These are phyloP conservation scores for Ciconia boyciana DNA, from an alignment of 2,113 vertebrate species.

Conservation along the genomic window DNA sequence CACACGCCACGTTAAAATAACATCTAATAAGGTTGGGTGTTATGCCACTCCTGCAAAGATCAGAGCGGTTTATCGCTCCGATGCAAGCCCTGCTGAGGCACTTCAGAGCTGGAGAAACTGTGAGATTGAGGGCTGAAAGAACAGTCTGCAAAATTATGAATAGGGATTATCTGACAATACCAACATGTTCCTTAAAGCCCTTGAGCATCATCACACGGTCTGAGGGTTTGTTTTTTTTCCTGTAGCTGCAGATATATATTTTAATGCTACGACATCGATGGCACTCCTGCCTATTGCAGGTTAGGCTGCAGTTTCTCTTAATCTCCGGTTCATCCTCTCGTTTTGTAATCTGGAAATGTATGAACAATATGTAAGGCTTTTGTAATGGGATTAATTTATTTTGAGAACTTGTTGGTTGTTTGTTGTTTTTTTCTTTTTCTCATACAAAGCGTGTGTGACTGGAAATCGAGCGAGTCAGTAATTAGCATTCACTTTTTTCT, in stretches of 20 bases:
- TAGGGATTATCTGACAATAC: constrained; percentile 60
- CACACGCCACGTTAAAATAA: not conserved
- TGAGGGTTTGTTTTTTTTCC: constrained; percentile 8
- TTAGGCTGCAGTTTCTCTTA: constrained; percentile 53
- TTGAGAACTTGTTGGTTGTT: not conserved
- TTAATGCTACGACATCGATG: not conserved
- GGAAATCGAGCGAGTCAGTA: constrained; percentile 12
- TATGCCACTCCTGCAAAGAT: constrained; percentile 8
- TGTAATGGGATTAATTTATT: constrained; percentile 49
- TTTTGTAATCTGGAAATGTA: constrained; percentile 61
- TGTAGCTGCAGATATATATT: not conserved
- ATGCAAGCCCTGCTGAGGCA: constrained; percentile 41
- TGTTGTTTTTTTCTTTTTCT: not conserved
- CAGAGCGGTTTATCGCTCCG: constrained; percentile 23
- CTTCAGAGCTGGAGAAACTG: constrained; percentile 62
- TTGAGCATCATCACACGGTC: constrained; percentile 23
- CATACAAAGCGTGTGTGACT: not conserved
- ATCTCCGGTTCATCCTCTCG: constrained; percentile 47
- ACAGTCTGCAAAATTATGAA: constrained; percentile 54
- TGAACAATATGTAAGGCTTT: constrained; percentile 24
- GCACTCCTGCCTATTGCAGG: constrained; percentile 10
- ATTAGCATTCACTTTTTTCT: constrained; percentile 54
- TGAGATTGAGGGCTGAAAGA: constrained; percentile 63
- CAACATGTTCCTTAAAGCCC: constrained; percentile 45
- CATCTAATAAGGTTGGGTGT: constrained; percentile 4